phyloP scores from a whole-genome alignment of 2,888 invertebrate genomes.

The Congeria kusceri region DNA sequence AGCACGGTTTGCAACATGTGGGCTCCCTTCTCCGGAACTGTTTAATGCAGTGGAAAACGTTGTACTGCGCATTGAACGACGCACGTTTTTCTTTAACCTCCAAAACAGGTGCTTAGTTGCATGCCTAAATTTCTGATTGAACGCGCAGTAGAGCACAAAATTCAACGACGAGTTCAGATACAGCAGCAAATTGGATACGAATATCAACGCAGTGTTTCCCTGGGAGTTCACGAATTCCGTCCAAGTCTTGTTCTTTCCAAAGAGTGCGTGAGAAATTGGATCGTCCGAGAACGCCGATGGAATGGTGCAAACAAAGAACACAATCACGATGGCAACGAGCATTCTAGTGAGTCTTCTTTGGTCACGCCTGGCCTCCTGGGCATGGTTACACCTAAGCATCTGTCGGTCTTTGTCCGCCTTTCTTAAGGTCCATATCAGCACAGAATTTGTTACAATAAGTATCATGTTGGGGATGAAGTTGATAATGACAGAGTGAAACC shows the following conservation, averaged over 20 bases:
- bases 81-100: background rate
- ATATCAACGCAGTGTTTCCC: slow-evolving; percentile 59
- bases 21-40: background rate
- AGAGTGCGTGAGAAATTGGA: slow-evolving; percentile 72
- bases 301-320: slow-evolving; percentile 78
- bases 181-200: slow-evolving; percentile 76
- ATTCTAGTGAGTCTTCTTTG: slow-evolving; percentile 80
- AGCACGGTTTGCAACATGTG: too few relatives aligned
- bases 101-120: slow-evolving; percentile 37
- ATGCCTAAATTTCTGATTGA: slow-evolving; percentile 75
- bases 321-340: slow-evolving; percentile 77
- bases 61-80: background rate
- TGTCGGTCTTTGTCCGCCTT: slow-evolving; percentile 65
- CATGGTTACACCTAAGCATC: slow-evolving; percentile 65
- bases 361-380: slow-evolving; percentile 71
- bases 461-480: slow-evolving; percentile 77
- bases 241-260: slow-evolving; percentile 48
- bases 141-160: slow-evolving; percentile 82
- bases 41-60: background rate
- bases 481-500: slow-evolving; percentile 73
- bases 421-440: slow-evolving; percentile 72
- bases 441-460: slow-evolving; percentile 71
- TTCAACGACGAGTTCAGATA: slow-evolving; percentile 79
- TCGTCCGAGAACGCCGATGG: slow-evolving; percentile 79
- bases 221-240: slow-evolving; percentile 62